Conservation (phyloP, 2,113 vertebrate species). For the Chitala chitala region DNA sequence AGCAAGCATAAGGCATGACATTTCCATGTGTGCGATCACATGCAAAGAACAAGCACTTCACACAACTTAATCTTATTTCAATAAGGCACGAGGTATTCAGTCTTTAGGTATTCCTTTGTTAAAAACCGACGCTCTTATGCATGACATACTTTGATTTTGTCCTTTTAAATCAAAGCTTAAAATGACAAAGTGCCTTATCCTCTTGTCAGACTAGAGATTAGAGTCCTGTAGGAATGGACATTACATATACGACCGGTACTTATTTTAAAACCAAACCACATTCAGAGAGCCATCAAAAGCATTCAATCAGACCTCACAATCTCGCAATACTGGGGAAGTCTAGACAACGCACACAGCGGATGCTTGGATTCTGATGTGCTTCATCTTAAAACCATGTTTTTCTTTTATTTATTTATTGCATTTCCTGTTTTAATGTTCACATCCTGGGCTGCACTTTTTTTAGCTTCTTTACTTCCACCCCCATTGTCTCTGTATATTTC, state of each 20-base stretch:
- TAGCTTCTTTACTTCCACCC: no score
- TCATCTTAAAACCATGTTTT: neutral
- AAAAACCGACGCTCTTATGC: neutral
- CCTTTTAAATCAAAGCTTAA: neutral
- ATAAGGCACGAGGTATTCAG: neutral
- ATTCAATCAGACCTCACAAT: constrained; percentile 11
- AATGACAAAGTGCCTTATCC: constrained; percentile 1
- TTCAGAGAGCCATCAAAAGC: constrained; percentile 7
- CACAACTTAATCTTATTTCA: neutral
- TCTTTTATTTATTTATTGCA: neutral
- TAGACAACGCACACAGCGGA: neutral
- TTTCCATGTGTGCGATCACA: neutral
- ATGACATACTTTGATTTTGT: neutral
- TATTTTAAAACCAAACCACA: constrained; percentile 11
- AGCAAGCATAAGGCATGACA: neutral
- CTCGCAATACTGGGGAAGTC: neutral
- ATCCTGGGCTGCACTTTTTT: no score
- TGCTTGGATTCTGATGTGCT: neutral
- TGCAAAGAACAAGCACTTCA: neutral
- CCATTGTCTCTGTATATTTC: no score
- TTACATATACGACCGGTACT: neutral
- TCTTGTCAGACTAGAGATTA: neutral
- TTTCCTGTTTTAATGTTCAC: constrained; percentile 1
- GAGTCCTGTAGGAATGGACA: neutral
- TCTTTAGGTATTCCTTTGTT: neutral